Evolutionary conservation across 2,888 invertebrate genomes (phyloP), one percentile per base, ranked within the genome.

Genomic region (Tryphoninae sp.): DNA sequence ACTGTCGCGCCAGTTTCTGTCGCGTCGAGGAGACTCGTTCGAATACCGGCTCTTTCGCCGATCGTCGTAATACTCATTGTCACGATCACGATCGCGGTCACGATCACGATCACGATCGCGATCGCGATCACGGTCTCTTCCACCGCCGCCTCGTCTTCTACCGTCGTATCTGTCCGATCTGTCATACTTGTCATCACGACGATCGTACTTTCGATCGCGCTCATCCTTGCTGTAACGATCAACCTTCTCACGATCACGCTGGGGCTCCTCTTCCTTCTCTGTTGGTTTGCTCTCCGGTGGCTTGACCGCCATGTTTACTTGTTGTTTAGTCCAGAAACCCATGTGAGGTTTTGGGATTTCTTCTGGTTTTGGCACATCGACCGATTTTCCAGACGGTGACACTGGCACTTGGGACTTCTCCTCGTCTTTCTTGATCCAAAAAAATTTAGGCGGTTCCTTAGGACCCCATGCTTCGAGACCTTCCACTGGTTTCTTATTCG

Each of bases 301-400:
- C 67, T 91, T 92, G 0, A 87, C 87, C 0, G 89, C 82, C 90
- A 90, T 89, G 58, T 91, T 91, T 0, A 92, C 91, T 80, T 92
- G 92, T 45, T 92, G 91, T 58, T 92, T 92, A 4, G 92, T 92
- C 92, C 92, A 92, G 42, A 92, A 92, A 23, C 92, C 92, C 92
- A 92, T 91, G 51, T 92, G 92, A 0, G 91, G 92, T 42, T 92
- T 92, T 0, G 91, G 92, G 86, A 92, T 90, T 49, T 92, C 92
- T 6, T 92, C 92, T 0, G 89, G 89, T 51, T 86, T 86, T 61
- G 90, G 89, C 1, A 89, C 87, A 40, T 90, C 33, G 19, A 88
- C 87, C 2, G 88, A 86, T 23, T 87, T 86, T 23, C 85, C 86
- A 7, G 75, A 83, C 6, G 86, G 78, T 2, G 68, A 2, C 9